A percentile compares a stretch with the other conserved stretches of the same genome.
These are phyloP conservation scores for Sepiola atlantica DNA, from an alignment of 2,888 invertebrate genomes.

Conservation along the genomic window DNA sequence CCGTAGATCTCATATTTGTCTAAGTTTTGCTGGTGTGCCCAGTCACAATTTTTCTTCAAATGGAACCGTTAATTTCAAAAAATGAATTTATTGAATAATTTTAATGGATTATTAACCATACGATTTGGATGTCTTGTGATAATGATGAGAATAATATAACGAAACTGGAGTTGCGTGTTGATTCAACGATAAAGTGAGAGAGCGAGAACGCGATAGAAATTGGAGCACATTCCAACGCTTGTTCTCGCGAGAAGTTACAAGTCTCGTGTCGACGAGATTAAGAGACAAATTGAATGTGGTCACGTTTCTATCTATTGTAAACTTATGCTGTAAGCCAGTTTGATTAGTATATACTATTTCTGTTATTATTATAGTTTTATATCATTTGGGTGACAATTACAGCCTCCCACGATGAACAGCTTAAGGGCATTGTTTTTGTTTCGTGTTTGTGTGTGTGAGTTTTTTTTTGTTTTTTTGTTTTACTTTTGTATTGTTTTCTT, in stretches of 20 bases:
- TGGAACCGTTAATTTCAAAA: too few relatives aligned
- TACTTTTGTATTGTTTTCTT: neutral
- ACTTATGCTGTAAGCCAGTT: conserved; percentile 16
- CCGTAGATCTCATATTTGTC: too few relatives aligned
- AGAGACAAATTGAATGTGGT: neutral
- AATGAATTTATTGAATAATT: too few relatives aligned
- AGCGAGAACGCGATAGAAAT: neutral
- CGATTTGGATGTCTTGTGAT: too few relatives aligned
- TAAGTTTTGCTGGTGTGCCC: too few relatives aligned
- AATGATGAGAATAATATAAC: too few relatives aligned
- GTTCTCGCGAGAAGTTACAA: neutral
- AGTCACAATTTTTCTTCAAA: too few relatives aligned
- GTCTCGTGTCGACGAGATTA: conserved; percentile 32
- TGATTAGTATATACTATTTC: neutral
- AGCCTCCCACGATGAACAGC: neutral
- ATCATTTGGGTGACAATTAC: neutral
- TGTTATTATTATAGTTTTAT: neutral
- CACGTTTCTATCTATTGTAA: conserved; percentile 22
- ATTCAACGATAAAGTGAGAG: neutral
- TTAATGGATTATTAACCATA: too few relatives aligned
- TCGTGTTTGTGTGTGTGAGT: too few relatives aligned
- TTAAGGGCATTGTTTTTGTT: neutral
- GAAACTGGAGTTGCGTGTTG: neutral
- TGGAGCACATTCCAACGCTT: neutral
- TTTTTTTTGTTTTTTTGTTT: too few relatives aligned